Base-by-base conservation (phyloP, 1,140 invertebrate genomes). In the Bilobella aurantiaca region DNA sequence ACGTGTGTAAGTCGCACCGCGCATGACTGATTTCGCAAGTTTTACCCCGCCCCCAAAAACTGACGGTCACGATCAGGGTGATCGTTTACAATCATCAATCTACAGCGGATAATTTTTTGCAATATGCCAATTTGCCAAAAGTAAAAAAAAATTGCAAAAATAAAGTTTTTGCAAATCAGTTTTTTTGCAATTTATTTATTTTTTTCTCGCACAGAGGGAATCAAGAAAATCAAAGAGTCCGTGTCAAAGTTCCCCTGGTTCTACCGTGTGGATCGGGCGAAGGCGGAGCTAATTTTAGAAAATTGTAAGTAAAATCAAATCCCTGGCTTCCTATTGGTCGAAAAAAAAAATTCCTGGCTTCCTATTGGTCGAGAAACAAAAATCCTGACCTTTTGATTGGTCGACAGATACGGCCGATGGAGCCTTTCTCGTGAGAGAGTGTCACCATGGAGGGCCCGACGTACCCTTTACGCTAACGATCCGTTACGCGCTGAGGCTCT, bases 251-350 rank as follows among this genome's bases (percentile, higher is more conserved):
- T 66, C 31, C 71, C 71, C 3, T 73, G 71, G 71, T 73, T 73
- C 46, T 73, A 70, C 57, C 60, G 68, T 14, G 68, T 70, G 32
- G 71, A 73, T 46, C 37, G 71, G 34, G 66, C 28, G 34, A 70
- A 67, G 62, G 71, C 71, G n/a, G 71, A 73, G 58, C 65, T 73
- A 16, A 73, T 73, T 56, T 56, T 73, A 58, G 71, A 73, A 70
- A 73, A 73, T 65, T 73, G 71, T 73, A 63, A 73, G 68, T 67
- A 28, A 42, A 5, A 29, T 8, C 3, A 12, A 62, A n/a, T 3
- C 42, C 23, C 3, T n/a, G n/a, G n/a, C n/a, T 37, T 27, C 16
- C 37, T 16, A 14, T 47, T 49, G 42, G 46, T 49, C 32, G 46
- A 30, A 23, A 42, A 5, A 29, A 27, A 27, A 12, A 62, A n/a